Percentiles rank a stretch among this genome's conserved stretches.
phyloP scores from a whole-genome alignment of 1,140 invertebrate genomes.

The Oryzaephilus surinamensis region DNA sequence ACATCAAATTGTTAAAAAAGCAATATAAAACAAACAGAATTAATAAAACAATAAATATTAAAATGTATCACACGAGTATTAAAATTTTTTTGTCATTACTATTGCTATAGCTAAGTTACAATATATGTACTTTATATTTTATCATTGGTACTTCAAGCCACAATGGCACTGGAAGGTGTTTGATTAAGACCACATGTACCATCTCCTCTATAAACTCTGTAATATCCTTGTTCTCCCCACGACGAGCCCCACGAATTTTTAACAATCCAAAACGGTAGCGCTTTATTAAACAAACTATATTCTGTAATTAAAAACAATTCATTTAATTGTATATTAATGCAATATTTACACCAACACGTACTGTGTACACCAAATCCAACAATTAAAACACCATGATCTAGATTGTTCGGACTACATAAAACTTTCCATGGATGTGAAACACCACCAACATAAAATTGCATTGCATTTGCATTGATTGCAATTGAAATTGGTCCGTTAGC shows the following conservation, averaged over 20 bases:
- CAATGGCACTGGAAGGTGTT: slow-evolving; percentile 81
- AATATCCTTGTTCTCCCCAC: slow-evolving; percentile 92
- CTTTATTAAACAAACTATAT: slow-evolving; percentile 71
- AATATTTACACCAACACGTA: slow-evolving; percentile 36
- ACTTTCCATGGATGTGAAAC: slow-evolving; percentile 89
- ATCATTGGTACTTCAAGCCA: too few species aligned
- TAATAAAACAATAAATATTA: too few species aligned
- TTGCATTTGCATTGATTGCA: slow-evolving; percentile 94
- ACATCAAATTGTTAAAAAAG: too few species aligned
- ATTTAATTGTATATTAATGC: not conserved
- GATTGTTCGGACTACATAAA: slow-evolving; percentile 66
- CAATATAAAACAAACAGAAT: too few species aligned
- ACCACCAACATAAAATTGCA: slow-evolving; percentile 98
- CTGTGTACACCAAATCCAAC: slow-evolving; percentile 80
- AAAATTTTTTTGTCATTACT: too few species aligned
- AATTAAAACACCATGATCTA: slow-evolving; percentile 89
- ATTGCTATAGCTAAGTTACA: too few species aligned
- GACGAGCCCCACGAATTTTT: slow-evolving; percentile 86
- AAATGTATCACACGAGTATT: too few species aligned
- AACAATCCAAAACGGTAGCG: slow-evolving; percentile 81
- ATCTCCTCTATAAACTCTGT: slow-evolving; percentile 86
- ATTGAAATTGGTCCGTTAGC: slow-evolving; percentile 93
- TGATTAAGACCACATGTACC: slow-evolving; percentile 89
- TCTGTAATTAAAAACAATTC: slow-evolving; percentile 41
- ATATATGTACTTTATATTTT: too few species aligned